phyloP scores from a whole-genome alignment of 1,140 invertebrate species.

The Octopus bimaculoides region DNA sequence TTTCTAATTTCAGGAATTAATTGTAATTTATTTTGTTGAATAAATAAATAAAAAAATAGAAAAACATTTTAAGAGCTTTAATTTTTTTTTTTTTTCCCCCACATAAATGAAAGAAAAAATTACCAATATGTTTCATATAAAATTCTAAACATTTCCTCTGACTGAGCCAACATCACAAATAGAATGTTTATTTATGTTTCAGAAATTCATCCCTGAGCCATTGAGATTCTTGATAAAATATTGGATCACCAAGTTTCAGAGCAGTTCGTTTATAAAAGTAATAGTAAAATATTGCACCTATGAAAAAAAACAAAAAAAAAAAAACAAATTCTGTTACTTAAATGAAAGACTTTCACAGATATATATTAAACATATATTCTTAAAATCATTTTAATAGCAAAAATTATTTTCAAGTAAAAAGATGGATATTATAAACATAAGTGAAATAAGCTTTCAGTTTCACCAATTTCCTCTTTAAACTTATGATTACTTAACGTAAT shows the following conservation, averaged over 20 bases:
- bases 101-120: too few species aligned
- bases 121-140: too few species aligned
- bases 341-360: background rate
- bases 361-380: background rate
- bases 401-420: background rate
- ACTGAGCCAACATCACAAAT: too few species aligned
- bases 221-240: constrained; percentile 59
- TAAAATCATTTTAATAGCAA: background rate
- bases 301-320: constrained; percentile 27
- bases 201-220: constrained; percentile 60
- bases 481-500: too few species aligned
- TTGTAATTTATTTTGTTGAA: too few species aligned
- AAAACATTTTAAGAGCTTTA: too few species aligned
- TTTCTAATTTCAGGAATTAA: too few species aligned
- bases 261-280: constrained; percentile 61
- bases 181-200: constrained; percentile 22
- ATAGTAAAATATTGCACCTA: constrained; percentile 60
- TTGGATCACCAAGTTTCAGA: constrained; percentile 58
- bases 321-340: background rate
- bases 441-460: too few species aligned
- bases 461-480: too few species aligned
- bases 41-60: too few species aligned
- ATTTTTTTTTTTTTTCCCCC: too few species aligned
- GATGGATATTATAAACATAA: background rate
- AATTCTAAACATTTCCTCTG: too few species aligned